phyloP scores from a whole-genome alignment of 2,888 invertebrate genomes.

The Ophraella communa region DNA sequence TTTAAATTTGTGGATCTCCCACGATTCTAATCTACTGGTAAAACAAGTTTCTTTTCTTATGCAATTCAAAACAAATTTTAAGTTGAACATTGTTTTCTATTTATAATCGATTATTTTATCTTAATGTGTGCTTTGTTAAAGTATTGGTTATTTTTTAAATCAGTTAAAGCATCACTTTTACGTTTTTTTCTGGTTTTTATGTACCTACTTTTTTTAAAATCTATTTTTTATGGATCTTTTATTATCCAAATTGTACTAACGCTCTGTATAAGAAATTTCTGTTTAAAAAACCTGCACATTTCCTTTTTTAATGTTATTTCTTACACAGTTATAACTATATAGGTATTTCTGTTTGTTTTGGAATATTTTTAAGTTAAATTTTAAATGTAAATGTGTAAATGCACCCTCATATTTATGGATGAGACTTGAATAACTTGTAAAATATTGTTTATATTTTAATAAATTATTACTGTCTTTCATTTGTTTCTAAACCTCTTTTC shows the following conservation, averaged over 20 bases:
- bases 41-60: background rate
- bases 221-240: too few species aligned
- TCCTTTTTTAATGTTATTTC: too few species aligned
- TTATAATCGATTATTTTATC: background rate
- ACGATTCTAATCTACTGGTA: background rate
- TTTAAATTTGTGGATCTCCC: background rate
- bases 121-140: background rate
- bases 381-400: conserved; percentile 13
- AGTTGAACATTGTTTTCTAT: background rate
- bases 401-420: conserved; percentile 4
- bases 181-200: background rate
- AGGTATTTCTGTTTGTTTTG: background rate
- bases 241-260: background rate
- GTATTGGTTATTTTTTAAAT: background rate
- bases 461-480: conserved; percentile 12
- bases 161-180: background rate
- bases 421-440: conserved; percentile 5
- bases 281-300: too few species aligned
- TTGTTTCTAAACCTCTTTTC: too few species aligned
- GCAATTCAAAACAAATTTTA: background rate
- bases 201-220: too few species aligned
- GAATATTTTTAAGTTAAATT: conserved; percentile 9
- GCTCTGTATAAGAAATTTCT: background rate
- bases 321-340: too few species aligned
- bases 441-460: conserved; percentile 18